phyloP scores from a whole-genome alignment of 1,140 invertebrate genomes.

The Dufourea novaeangliae region DNA sequence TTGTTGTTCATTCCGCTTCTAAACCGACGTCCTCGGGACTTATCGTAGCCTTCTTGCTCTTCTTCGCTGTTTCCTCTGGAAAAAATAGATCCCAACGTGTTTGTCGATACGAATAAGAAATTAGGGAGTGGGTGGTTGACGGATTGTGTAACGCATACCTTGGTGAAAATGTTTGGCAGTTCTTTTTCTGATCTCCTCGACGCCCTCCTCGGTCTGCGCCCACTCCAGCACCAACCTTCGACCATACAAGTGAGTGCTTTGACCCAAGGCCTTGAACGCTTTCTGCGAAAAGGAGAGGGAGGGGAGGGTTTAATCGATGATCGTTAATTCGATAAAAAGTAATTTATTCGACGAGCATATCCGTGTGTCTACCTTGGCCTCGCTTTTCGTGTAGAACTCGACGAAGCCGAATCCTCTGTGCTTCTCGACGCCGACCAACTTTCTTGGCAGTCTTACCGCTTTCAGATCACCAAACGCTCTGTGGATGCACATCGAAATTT shows the following conservation, averaged over 20 bases:
- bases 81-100: slow-evolving; percentile 17
- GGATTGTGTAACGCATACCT: slow-evolving; percentile 68
- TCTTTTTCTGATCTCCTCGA: slow-evolving; percentile 91
- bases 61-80: slow-evolving; percentile 63
- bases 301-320: not conserved
- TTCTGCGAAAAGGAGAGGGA: slow-evolving; percentile 83
- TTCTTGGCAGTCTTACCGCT: slow-evolving; percentile 94
- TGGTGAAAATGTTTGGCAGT: slow-evolving; percentile 88
- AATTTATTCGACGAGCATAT: not conserved
- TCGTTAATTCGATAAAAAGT: not conserved
- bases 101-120: not conserved
- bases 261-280: slow-evolving; percentile 95
- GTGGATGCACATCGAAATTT: slow-evolving; percentile 70
- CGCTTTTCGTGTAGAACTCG: slow-evolving; percentile 93
- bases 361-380: slow-evolving; percentile 90
- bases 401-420: slow-evolving; percentile 99
- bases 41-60: slow-evolving; percentile 67
- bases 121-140: not conserved
- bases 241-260: slow-evolving; percentile 99
- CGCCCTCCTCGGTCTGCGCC: slow-evolving; percentile 92
- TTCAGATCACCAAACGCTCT: slow-evolving; percentile 97
- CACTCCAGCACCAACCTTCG: slow-evolving; percentile 97
- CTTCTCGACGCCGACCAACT: slow-evolving; percentile 88
- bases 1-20: slow-evolving; percentile 36
- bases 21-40: slow-evolving; percentile 66